Base-by-base conservation (phyloP, 2,113 vertebrate species). In the Passerina amoena region DNA sequence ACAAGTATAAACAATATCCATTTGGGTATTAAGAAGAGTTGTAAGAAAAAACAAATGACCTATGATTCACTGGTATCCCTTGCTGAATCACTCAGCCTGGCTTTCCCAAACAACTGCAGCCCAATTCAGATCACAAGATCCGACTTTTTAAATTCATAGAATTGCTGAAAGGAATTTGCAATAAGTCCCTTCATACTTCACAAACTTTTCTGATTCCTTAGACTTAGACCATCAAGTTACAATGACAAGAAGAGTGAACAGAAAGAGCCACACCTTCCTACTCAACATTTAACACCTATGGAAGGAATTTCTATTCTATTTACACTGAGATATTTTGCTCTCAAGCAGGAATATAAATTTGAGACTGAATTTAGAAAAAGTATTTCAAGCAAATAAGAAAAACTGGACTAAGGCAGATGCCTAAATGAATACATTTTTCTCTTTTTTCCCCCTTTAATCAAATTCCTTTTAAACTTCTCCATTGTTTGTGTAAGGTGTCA, bases 341-440 rank as follows among this genome's bases (percentile, higher is more conserved):
- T 90, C 42, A 91, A 72, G 37, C 18, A 89, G 19, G 54, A 87
- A 87, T 20, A 82, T 37, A 65, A 71, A 79, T 59, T 4, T 92
- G 27, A 85, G 59, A 91, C 9, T 37, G 79, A 87, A 83, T 86
- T 54, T 73, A 63, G 37, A 83, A 86, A 73, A 3, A 3, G 16
- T 59, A 86, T 63, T 77, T 88, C 40, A 76, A 82, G 31, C 33
- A 91, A 94, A 84, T 68, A 79, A 89, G 92, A 94, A 84, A 47
- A 84, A 47, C 30, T 4, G 4, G 45, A 50, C 14, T 19, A 69
- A 73, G 42, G 4, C 13, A 61, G 28, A 84, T 66, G 12, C 25
- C 47, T n/a, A 90, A 84, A 73, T 35, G 10, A 88, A 45, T 24
- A 48, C 7, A 42, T 84, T 84, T n/a, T 51, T 48, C 5, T n/a